These are phyloP conservation scores for Stichodactyla helianthus DNA, from an alignment of 64 coral and sea anemone species.

Conservation along the genomic window DNA sequence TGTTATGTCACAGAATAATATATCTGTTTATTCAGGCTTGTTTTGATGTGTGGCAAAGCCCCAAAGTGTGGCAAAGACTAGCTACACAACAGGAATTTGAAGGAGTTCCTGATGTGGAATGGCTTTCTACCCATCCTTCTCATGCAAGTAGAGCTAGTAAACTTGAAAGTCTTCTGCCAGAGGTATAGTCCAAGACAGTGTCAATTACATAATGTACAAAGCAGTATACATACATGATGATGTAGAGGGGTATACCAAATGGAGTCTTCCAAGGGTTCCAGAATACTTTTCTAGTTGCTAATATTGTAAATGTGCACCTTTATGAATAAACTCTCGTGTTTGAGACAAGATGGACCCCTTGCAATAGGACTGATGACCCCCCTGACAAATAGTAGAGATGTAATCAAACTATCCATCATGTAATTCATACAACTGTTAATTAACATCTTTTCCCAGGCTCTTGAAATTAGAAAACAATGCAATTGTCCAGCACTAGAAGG, in stretches of 20 bases:
- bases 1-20: neutral
- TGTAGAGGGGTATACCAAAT: too few relatives aligned
- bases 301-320: too few relatives aligned
- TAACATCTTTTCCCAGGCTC: neutral
- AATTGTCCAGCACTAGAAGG: conserved; percentile 7
- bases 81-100: conserved; percentile 1
- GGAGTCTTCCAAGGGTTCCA: too few relatives aligned
- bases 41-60: conserved; percentile 59
- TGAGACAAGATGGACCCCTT: too few relatives aligned
- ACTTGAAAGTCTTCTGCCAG: conserved; percentile 51
- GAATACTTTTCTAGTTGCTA: too few relatives aligned
- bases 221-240: too few relatives aligned
- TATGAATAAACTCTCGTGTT: too few relatives aligned
- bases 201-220: too few relatives aligned
- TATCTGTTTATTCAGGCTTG: conserved; percentile 26
- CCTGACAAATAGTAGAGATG: too few relatives aligned
- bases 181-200: conserved; percentile 22
- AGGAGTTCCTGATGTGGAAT: conserved; percentile 29
- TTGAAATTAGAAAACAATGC: conserved; percentile 17
- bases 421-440: too few relatives aligned
- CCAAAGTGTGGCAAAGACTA: conserved; percentile 60
- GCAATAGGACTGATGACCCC: too few relatives aligned
- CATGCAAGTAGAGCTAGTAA: conserved; percentile 55
- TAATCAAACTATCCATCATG: too few relatives aligned
- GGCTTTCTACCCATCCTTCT: conserved; percentile 65